Percentiles rank a stretch among this genome's conserved stretches.
These are phyloP conservation scores for Theodoxus fluviatilis DNA, from an alignment of 2,888 invertebrate genomes.

Conservation along the genomic window DNA sequence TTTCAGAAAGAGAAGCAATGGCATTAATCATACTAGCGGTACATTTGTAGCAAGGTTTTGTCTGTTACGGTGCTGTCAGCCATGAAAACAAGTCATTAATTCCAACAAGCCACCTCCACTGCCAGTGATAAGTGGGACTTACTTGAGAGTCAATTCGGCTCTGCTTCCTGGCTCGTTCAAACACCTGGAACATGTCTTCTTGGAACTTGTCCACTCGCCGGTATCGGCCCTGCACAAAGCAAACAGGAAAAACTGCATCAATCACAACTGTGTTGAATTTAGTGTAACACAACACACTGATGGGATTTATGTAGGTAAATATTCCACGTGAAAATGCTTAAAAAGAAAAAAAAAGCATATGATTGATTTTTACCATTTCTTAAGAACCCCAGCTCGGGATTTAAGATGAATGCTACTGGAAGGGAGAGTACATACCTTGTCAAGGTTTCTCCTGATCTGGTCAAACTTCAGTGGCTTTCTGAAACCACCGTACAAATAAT, in stretches of 20 bases:
- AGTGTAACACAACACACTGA: neutral
- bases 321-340: neutral
- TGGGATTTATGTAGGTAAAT: neutral
- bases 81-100: too few relatives aligned
- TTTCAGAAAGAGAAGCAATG: too few relatives aligned
- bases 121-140: too few relatives aligned
- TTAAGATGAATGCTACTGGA: too few relatives aligned
- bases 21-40: too few relatives aligned
- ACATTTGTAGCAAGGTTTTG: too few relatives aligned
- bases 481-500: too few relatives aligned
- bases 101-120: too few relatives aligned
- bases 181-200: constrained; percentile 92
- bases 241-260: neutral
- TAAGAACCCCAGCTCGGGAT: too few relatives aligned
- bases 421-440: constrained; percentile 69
- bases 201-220: constrained; percentile 93
- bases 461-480: constrained; percentile 82
- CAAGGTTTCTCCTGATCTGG: constrained; percentile 88
- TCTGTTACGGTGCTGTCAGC: too few relatives aligned
- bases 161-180: constrained; percentile 84
- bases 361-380: too few relatives aligned
- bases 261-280: neutral
- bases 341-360: constrained; percentile 5
- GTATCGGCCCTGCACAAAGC: constrained; percentile 78
- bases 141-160: constrained; percentile 85